phyloP scores from a whole-genome alignment of 1,140 invertebrate species.

The Drosophila elegans region DNA sequence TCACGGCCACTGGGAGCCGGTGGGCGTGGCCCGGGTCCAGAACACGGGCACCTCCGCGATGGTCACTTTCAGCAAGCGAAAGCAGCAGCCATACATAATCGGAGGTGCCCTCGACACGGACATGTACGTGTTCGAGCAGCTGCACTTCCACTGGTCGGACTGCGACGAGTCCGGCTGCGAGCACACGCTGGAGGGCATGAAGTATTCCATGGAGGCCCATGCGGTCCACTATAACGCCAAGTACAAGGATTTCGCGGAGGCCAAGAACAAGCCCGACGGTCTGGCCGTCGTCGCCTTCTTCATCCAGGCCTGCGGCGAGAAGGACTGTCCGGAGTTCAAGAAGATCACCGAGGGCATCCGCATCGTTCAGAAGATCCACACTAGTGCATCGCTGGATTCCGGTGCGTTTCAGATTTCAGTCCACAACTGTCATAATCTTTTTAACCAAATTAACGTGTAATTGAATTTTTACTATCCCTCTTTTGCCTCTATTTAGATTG shows the following conservation, averaged over 20 bases:
- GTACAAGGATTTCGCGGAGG: conserved; percentile 89
- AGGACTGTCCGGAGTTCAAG: conserved; percentile 83
- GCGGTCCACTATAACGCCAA: conserved; percentile 92
- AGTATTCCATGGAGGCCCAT: conserved; percentile 91
- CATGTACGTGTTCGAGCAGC: conserved; percentile 89
- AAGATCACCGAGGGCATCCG: conserved; percentile 84
- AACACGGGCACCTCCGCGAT: conserved; percentile 84
- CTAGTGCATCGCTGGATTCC: conserved; percentile 80
- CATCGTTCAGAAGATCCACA: conserved; percentile 81
- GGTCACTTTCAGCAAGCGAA: conserved; percentile 82
- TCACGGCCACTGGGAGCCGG: conserved; percentile 86
- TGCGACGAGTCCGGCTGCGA: conserved; percentile 90
- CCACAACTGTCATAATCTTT: too few species aligned
- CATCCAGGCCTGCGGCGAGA: conserved; percentile 87
- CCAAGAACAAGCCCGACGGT: conserved; percentile 90
- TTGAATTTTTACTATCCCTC: background rate
- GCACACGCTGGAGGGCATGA: conserved; percentile 89
- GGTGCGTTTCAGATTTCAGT: conserved; percentile 41
- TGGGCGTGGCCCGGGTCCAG: conserved; percentile 78
- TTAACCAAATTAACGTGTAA: too few species aligned
- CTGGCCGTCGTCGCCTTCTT: conserved; percentile 91
- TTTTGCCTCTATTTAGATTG: conserved; percentile 59
- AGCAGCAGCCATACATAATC: conserved; percentile 81
- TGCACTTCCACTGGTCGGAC: conserved; percentile 93
- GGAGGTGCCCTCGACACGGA: conserved; percentile 88